Conservation (phyloP, 2,113 vertebrate genomes). For the Ellobius talpinus region DNA sequence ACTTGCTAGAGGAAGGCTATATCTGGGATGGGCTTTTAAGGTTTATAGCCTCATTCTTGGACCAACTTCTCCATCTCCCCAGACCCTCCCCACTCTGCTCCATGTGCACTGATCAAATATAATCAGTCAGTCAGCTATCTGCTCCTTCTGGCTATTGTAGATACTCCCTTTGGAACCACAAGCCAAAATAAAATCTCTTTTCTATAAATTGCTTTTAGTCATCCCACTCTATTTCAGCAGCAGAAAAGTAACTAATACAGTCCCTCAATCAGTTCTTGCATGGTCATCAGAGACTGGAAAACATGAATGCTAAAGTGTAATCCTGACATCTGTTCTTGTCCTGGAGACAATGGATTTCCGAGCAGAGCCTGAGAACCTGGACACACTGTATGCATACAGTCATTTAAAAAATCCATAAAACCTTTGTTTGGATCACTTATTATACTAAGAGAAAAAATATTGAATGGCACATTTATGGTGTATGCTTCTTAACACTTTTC, state of each 20-base stretch:
- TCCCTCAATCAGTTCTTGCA: neutral
- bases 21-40: neutral
- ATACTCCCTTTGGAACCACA: neutral
- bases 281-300: neutral
- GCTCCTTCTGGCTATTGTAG: neutral
- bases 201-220: neutral
- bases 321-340: neutral
- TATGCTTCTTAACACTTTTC: neutral
- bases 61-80: neutral
- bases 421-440: neutral
- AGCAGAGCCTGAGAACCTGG: constrained; percentile 4
- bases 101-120: neutral
- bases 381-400: neutral
- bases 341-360: neutral
- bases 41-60: neutral
- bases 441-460: neutral
- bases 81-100: neutral
- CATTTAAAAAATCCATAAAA: constrained; percentile 10
- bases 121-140: neutral
- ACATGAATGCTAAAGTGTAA: neutral
- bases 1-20: neutral
- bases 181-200: neutral
- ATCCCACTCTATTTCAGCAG: neutral
- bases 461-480: constrained; percentile 19
- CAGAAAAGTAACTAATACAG: no score